These are phyloP conservation scores for Mimumesa dahlbomi DNA, from an alignment of 2,888 invertebrate genomes.

Conservation along the genomic window DNA sequence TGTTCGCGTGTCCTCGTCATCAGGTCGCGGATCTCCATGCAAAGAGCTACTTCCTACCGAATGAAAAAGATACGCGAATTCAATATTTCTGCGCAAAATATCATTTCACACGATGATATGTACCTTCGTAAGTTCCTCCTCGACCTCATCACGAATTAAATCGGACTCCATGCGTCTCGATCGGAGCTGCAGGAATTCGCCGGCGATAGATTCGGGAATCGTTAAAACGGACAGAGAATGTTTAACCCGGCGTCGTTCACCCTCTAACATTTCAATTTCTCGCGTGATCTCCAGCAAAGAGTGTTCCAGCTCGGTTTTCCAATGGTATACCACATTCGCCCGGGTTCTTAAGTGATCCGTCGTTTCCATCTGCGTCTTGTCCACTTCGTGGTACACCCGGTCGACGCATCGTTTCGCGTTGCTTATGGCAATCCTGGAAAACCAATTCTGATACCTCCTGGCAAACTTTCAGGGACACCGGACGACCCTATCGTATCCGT, in stretches of 20 bases:
- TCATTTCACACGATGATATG: no score
- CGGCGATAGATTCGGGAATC: conserved; percentile 88
- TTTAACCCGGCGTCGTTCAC: conserved; percentile 86
- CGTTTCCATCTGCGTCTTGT: conserved; percentile 86
- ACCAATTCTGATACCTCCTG: not conserved
- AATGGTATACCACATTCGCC: conserved; percentile 86
- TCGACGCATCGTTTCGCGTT: conserved; percentile 85
- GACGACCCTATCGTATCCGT: no score
- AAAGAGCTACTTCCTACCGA: conserved; percentile 85
- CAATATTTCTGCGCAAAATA: no score
- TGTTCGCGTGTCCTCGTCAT: conserved; percentile 84
- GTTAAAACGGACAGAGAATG: conserved; percentile 85
- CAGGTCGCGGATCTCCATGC: conserved; percentile 85
- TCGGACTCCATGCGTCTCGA: conserved; percentile 87
- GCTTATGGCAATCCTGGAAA: conserved; percentile 74
- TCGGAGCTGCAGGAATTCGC: conserved; percentile 88
- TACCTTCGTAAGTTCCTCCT: conserved; percentile 87
- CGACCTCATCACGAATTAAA: conserved; percentile 88
- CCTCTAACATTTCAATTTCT: conserved; percentile 86
- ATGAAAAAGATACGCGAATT: not conserved
- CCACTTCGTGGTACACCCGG: conserved; percentile 85
- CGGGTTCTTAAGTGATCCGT: conserved; percentile 85
- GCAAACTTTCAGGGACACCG: no score
- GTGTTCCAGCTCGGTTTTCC: conserved; percentile 88
- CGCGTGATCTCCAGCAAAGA: conserved; percentile 86